Conservation (phyloP, 2,797 vertebrate genomes). For the Cephalopachus bancanus region DNA sequence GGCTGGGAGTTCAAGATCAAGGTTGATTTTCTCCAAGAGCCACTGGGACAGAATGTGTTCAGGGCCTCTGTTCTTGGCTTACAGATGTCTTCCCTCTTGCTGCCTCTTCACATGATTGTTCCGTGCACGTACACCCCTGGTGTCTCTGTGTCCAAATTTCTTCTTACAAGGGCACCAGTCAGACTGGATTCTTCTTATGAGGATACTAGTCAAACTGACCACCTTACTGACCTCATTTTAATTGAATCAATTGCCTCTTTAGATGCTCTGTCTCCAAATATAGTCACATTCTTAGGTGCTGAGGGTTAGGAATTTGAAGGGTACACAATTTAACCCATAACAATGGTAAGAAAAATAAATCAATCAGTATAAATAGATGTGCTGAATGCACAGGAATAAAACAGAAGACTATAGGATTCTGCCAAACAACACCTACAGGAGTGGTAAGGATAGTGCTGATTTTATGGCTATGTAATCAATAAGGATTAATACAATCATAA, state of each 20-base stretch:
- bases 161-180: background rate
- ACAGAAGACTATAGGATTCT: background rate
- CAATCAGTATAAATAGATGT: background rate
- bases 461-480: background rate
- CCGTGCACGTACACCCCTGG: rapidly evolving
- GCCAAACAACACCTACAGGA: background rate
- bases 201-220: background rate
- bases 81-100: background rate
- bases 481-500: constrained; percentile 9
- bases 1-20: background rate
- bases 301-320: background rate
- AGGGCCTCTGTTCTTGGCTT: background rate
- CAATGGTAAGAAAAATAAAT: background rate
- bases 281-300: background rate
- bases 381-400: background rate
- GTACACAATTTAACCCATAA: background rate
- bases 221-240: background rate
- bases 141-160: background rate
- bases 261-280: background rate
- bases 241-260: background rate
- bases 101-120: background rate
- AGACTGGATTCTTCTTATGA: background rate
- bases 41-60: background rate
- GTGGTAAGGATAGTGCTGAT: background rate
- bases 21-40: background rate